Evolutionary conservation across 2,113 vertebrate genomes (phyloP), one percentile per base, ranked within the genome.

Genomic region (Agelaius phoeniceus): DNA sequence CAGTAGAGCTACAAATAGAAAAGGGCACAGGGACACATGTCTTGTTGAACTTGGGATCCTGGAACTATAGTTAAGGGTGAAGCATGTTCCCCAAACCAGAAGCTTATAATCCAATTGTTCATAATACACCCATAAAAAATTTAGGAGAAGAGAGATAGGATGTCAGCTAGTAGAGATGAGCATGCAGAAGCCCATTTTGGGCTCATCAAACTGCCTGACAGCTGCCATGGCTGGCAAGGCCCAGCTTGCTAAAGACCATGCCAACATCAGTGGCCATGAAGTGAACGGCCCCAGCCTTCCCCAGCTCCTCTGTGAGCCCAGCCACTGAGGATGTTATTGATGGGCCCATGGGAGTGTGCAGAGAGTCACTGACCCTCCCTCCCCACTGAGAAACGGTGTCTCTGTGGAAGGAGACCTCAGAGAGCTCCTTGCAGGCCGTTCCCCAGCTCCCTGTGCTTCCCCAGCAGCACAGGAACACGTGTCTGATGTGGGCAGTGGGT

Each of bases 391-490:
- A 31, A 91, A 46, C 2, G 23, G 14, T 14, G 13, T 35, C 4
- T 69, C 49, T 77, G n/a, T 41, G 72, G 48, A 69, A 33, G 35
- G 21, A 67, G 30, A 58, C 51, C 65, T 91, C 72, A 69, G 62
- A 83, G 43, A 17, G 49, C 68, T 49, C 43, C 49, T 73, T 26
- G 28, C 65, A 30, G 1, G 5, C 35, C 48, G 41, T 28, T 55
- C 33, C 35, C 51, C 57, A 63, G 33, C 15, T 4, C 33, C 21
- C 44, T 22, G 12, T 23, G 76, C 72, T 30, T 14, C 51, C 72
- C 39, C 84, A 65, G 69, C 57, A 69, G 81, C 65, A 30, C 0
- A 0, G 41, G 2, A 41, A 58, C 0, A 11, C 4, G 4, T 62
- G 41, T 19, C 15, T 20, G 44, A 66, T 58, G 10, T 41, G 79